Percentiles rank a stretch among this genome's conserved stretches.
Conservation (phyloP, 2,113 vertebrate species). For the Stigmatopora nigra region DNA sequence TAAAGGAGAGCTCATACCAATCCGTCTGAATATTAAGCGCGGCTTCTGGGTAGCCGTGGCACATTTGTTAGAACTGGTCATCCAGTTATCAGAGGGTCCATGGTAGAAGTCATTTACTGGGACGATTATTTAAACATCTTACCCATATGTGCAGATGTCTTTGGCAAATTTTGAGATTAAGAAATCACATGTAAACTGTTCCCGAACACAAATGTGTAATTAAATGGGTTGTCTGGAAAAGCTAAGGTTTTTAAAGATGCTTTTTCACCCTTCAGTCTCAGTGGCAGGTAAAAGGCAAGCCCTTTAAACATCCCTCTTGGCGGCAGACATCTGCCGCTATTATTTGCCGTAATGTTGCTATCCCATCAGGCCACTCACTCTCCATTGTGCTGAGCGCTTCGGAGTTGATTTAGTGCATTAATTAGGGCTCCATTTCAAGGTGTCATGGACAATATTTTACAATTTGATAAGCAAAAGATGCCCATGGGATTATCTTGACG, state of each 20-base stretch:
- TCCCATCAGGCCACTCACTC: conserved; percentile 57
- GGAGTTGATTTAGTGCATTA: conserved; percentile 69
- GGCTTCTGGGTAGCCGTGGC: background rate
- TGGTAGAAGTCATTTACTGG: background rate
- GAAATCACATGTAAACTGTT: background rate
- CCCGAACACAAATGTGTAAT: background rate
- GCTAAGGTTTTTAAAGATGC: background rate
- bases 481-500: conserved; percentile 51
- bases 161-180: background rate
- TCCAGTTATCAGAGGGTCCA: too few species aligned
- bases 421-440: conserved; percentile 57
- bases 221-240: background rate
- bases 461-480: conserved; percentile 68
- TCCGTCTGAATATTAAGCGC: background rate
- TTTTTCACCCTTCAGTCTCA: too few species aligned
- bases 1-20: background rate
- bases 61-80: too few species aligned
- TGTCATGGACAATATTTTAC: conserved; percentile 69
- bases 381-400: conserved; percentile 34
- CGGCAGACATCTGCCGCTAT: conserved; percentile 47
- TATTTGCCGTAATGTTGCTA: conserved; percentile 56
- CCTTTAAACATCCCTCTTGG: conserved; percentile 32
- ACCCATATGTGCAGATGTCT: background rate
- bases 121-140: background rate
- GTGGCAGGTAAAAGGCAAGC: too few species aligned